Conservation (phyloP, 2,888 invertebrate species). For the Spodoptera littoralis region DNA sequence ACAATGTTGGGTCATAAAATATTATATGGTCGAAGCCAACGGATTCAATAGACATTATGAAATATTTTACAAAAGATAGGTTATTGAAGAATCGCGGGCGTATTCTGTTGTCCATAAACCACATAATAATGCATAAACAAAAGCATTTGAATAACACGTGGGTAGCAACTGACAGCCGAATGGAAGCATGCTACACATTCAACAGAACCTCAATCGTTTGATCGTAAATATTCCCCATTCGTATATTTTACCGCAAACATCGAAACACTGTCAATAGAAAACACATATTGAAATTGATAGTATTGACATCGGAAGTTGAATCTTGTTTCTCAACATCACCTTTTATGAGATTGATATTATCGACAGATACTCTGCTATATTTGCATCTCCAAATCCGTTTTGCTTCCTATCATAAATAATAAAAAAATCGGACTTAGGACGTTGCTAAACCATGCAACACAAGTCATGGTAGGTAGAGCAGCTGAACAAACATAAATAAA, state of each 20-base stretch:
- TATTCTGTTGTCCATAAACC: conserved; percentile 74
- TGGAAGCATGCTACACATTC: conserved; percentile 75
- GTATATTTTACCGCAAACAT: conserved; percentile 65
- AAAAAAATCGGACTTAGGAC: not conserved
- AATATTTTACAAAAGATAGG: conserved; percentile 53
- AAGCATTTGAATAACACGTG: conserved; percentile 82
- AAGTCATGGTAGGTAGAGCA: conserved; percentile 24
- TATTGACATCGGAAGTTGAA: conserved; percentile 59
- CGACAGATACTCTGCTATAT: conserved; percentile 18
- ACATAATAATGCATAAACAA: conserved; percentile 75
- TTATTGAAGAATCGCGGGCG: conserved; percentile 62
- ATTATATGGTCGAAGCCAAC: conserved; percentile 44
- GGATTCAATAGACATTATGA: conserved; percentile 49
- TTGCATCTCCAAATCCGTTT: conserved; percentile 20
- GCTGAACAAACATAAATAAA: conserved; percentile 41
- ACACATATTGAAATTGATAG: conserved; percentile 62
- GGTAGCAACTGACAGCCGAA: conserved; percentile 74
- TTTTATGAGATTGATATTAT: conserved; percentile 35
- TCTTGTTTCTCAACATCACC: conserved; percentile 32
- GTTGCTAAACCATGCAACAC: conserved; percentile 18
- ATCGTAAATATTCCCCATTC: conserved; percentile 72
- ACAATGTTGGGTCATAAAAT: conserved; percentile 51
- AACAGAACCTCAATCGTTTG: conserved; percentile 67
- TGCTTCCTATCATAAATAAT: not conserved
- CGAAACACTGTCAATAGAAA: conserved; percentile 57